A percentile compares a stretch with the other conserved stretches of the same genome.
These are phyloP conservation scores for Prorops nasuta DNA, from an alignment of 1,140 invertebrate genomes.

Conservation along the genomic window DNA sequence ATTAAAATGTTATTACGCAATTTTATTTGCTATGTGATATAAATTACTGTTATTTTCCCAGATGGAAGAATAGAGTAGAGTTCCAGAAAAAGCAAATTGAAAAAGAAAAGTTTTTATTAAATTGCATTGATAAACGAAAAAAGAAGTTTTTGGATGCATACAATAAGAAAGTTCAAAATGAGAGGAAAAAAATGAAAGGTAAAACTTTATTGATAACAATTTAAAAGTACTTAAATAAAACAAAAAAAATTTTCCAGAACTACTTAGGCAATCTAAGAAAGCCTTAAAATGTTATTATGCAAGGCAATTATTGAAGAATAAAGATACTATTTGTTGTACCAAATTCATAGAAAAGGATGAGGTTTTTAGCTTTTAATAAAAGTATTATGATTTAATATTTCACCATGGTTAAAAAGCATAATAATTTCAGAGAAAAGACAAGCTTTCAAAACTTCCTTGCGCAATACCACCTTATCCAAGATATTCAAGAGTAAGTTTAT, in stretches of 20 bases:
- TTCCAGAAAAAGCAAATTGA: slow-evolving; percentile 30
- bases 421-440: too few species aligned
- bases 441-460: too few species aligned
- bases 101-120: slow-evolving; percentile 27
- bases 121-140: slow-evolving; percentile 18
- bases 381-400: too few species aligned
- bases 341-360: slow-evolving; percentile 2
- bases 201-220: slow-evolving; percentile 6
- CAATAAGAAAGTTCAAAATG: slow-evolving; percentile 29
- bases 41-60: slow-evolving; percentile 12
- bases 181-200: slow-evolving; percentile 30
- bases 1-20: slow-evolving; percentile 9
- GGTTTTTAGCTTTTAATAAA: slow-evolving; percentile 2
- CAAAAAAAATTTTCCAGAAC: slow-evolving; percentile 14
- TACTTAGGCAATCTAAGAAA: slow-evolving; percentile 19
- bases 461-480: too few species aligned
- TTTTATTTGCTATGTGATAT: slow-evolving; percentile 7
- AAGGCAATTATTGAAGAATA: slow-evolving; percentile 14
- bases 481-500: too few species aligned
- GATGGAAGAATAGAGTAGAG: slow-evolving; percentile 33
- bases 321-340: slow-evolving; percentile 19
- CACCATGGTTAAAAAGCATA: too few species aligned
- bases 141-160: slow-evolving; percentile 36
- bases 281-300: slow-evolving; percentile 23
- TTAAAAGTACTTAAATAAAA: background rate